Percentiles rank a stretch among this genome's conserved stretches.
These are phyloP conservation scores for Nomada fucata DNA, from an alignment of 2,888 invertebrate species.

Conservation along the genomic window DNA sequence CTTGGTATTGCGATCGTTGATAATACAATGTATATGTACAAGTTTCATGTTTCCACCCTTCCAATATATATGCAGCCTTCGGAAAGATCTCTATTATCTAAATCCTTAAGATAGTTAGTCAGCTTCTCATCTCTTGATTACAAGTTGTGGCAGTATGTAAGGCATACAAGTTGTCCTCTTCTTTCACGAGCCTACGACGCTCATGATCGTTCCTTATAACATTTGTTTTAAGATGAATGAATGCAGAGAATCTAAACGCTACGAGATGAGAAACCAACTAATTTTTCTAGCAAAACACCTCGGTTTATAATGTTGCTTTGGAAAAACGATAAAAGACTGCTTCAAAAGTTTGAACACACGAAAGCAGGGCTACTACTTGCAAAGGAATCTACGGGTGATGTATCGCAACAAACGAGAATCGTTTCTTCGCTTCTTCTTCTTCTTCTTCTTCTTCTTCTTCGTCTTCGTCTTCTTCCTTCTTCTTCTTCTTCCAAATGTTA, in stretches of 20 bases:
- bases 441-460: conserved; percentile 17
- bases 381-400: conserved; percentile 30
- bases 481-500: conserved; percentile 39
- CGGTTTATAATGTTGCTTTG: conserved; percentile 25
- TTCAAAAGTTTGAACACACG: conserved; percentile 47
- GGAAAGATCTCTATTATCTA: conserved; percentile 37
- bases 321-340: conserved; percentile 42
- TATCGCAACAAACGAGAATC: conserved; percentile 50
- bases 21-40: conserved; percentile 48
- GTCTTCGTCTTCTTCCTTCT: conserved; percentile 6
- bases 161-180: conserved; percentile 63
- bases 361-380: conserved; percentile 60
- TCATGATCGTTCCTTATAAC: conserved; percentile 20
- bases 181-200: background rate
- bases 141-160: conserved; percentile 70
- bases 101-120: conserved; percentile 39
- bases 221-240: conserved; percentile 24
- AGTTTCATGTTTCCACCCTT: conserved; percentile 32
- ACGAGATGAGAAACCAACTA: conserved; percentile 65
- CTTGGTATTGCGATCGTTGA: conserved; percentile 50
- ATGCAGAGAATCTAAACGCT: conserved; percentile 27
- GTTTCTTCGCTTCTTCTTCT: background rate
- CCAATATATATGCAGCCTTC: conserved; percentile 39
- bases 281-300: conserved; percentile 23
- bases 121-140: conserved; percentile 61